Percentiles rank a stretch among this genome's conserved stretches.
phyloP scores from a whole-genome alignment of 1,140 invertebrate genomes.

The Cryptotermes secundus region DNA sequence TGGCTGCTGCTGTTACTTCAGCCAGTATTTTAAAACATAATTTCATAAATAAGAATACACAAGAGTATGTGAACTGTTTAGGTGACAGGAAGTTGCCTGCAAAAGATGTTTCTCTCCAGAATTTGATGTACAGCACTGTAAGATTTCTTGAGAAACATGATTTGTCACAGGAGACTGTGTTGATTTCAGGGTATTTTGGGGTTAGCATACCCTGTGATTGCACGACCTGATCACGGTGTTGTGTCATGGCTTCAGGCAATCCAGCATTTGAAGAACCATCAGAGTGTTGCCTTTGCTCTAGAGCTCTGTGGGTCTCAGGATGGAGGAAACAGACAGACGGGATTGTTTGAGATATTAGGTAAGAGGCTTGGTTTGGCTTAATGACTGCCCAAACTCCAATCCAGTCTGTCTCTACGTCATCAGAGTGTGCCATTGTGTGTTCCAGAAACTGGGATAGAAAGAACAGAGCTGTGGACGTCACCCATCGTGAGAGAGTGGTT shows the following conservation, averaged over 20 bases:
- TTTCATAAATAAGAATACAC: no score
- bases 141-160: no score
- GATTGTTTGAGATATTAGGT: neutral
- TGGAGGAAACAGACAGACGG: neutral
- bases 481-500: slow-evolving; percentile 32
- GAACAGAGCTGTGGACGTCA: neutral
- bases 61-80: no score
- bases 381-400: no score
- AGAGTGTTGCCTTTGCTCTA: neutral
- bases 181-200: slow-evolving; percentile 51
- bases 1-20: no score
- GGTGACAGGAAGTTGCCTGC: no score
- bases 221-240: slow-evolving; percentile 37
- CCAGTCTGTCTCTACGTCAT: no score
- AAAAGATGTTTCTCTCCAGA: no score
- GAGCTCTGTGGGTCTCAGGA: neutral
- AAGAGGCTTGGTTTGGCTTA: neutral
- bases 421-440: neutral
- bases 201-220: slow-evolving; percentile 48
- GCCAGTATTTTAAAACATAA: no score
- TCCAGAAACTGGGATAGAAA: neutral
- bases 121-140: no score
- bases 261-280: neutral
- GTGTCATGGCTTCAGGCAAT: slow-evolving; percentile 36
- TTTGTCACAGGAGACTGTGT: no score